Conservation (phyloP, 2,888 invertebrate genomes). For the Celastrina argiolus region DNA sequence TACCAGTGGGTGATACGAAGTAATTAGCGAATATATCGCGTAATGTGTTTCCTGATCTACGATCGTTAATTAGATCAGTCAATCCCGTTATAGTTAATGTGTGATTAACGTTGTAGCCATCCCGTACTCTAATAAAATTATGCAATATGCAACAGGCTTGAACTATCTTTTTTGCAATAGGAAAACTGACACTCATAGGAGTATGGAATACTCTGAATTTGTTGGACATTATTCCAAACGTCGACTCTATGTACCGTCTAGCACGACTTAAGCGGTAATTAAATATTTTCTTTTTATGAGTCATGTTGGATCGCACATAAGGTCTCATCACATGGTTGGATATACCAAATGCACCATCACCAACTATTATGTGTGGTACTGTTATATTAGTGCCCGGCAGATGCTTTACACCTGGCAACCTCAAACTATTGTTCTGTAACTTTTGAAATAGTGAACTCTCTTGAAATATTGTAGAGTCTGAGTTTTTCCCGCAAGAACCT, state of each 20-base stretch:
- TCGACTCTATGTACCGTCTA: slow-evolving; percentile 30
- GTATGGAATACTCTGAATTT: slow-evolving; percentile 23
- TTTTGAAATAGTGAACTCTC: slow-evolving; percentile 25
- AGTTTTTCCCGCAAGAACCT: slow-evolving; percentile 29
- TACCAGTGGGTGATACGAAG: neutral
- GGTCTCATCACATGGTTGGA: slow-evolving; percentile 28
- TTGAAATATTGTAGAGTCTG: slow-evolving; percentile 28
- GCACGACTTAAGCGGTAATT: slow-evolving; percentile 30
- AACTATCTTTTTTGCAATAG: slow-evolving; percentile 20
- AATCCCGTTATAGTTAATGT: slow-evolving; percentile 17
- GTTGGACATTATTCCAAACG: slow-evolving; percentile 27
- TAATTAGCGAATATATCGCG: slow-evolving; percentile 16
- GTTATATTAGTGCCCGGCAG: slow-evolving; percentile 24
- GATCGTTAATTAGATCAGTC: neutral
- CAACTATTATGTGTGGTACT: slow-evolving; percentile 27
- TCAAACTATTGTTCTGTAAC: slow-evolving; percentile 25
- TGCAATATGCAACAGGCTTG: slow-evolving; percentile 21
- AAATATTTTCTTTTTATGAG: slow-evolving; percentile 30
- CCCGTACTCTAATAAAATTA: slow-evolving; percentile 20
- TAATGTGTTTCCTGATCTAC: slow-evolving; percentile 19
- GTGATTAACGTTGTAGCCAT: slow-evolving; percentile 12
- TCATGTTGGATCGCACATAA: slow-evolving; percentile 28
- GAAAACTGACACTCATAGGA: slow-evolving; percentile 19
- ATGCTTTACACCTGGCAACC: slow-evolving; percentile 25
- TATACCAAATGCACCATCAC: slow-evolving; percentile 31